Percentiles rank a stretch among this genome's conserved stretches.
phyloP scores from a whole-genome alignment of 2,113 vertebrate species.

The Gymnorhina tibicen region DNA sequence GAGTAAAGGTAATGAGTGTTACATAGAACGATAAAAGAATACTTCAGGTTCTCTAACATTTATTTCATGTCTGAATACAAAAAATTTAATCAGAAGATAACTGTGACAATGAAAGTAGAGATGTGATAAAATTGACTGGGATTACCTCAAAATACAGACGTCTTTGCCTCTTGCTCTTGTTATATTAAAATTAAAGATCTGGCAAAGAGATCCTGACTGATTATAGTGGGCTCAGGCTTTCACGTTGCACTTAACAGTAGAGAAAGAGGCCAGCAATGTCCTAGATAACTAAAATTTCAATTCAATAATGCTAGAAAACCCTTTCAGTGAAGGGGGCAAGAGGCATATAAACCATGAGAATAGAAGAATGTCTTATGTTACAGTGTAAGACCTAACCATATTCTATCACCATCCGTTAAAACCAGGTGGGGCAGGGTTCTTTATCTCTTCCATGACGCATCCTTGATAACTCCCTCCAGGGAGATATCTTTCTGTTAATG shows the following conservation, averaged over 20 bases:
- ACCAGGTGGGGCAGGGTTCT: neutral
- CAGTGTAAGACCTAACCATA: neutral
- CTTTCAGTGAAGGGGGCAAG: neutral
- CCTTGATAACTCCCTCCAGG: neutral
- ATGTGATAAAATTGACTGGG: neutral
- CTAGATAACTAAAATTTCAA: neutral
- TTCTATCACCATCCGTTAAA: neutral
- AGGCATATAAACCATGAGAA: neutral
- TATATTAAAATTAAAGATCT: neutral
- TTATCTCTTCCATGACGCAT: neutral
- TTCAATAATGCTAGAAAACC: neutral
- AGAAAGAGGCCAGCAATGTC: neutral
- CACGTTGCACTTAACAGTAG: neutral
- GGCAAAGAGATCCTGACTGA: neutral
- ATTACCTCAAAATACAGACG: neutral
- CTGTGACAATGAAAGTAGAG: neutral
- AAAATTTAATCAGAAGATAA: neutral
- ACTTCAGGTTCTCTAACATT: neutral
- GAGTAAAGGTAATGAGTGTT: neutral
- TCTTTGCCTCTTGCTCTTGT: neutral
- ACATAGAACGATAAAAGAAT: neutral
- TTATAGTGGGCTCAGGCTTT: neutral
- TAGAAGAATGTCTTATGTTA: neutral
- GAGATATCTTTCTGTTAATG: neutral
- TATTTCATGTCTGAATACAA: neutral